Evolutionary conservation across 2,113 vertebrate species (phyloP).

Genomic region (Rutilus rutilus): DNA sequence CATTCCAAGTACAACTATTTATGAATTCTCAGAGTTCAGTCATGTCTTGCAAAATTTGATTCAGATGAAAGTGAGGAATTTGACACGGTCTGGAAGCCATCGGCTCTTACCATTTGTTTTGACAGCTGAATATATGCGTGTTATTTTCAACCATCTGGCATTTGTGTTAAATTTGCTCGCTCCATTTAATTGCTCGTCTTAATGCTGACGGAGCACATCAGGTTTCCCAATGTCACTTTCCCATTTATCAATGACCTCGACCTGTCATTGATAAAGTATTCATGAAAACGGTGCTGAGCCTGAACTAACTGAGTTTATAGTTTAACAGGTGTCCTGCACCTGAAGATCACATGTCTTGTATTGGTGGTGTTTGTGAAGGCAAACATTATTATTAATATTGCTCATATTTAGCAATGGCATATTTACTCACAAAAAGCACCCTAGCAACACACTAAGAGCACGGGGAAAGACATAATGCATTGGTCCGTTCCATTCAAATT

Average conservation of each 20-base stretch:
- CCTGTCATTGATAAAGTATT: not conserved
- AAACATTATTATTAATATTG: too few species aligned
- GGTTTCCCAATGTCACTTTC: slow-evolving; percentile 17
- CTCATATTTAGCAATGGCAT: too few species aligned
- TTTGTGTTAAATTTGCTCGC: slow-evolving; percentile 24
- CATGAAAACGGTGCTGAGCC: slow-evolving; percentile 13
- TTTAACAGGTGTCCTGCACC: not conserved
- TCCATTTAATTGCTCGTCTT: slow-evolving; percentile 19
- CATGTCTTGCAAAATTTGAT: slow-evolving; percentile 21
- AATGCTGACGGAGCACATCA: not conserved
- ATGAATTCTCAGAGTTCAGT: slow-evolving; percentile 26
- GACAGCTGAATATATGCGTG: slow-evolving; percentile 43
- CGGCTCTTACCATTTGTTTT: slow-evolving; percentile 33
- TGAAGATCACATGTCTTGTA: not conserved
- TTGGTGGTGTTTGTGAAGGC: not conserved
- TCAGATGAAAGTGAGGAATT: slow-evolving; percentile 35
- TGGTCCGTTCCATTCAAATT: too few species aligned
- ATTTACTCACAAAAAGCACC: not conserved
- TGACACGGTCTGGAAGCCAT: slow-evolving; percentile 41
- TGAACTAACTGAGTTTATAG: slow-evolving; percentile 31
- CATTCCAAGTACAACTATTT: slow-evolving; percentile 21
- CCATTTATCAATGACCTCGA: slow-evolving; percentile 16
- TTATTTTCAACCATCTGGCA: slow-evolving; percentile 21
- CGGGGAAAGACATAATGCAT: too few species aligned
- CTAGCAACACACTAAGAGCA: not conserved